Evolutionary conservation across 2,888 invertebrate genomes (phyloP).

Genomic region (Hydrotaea diabolus): DNA sequence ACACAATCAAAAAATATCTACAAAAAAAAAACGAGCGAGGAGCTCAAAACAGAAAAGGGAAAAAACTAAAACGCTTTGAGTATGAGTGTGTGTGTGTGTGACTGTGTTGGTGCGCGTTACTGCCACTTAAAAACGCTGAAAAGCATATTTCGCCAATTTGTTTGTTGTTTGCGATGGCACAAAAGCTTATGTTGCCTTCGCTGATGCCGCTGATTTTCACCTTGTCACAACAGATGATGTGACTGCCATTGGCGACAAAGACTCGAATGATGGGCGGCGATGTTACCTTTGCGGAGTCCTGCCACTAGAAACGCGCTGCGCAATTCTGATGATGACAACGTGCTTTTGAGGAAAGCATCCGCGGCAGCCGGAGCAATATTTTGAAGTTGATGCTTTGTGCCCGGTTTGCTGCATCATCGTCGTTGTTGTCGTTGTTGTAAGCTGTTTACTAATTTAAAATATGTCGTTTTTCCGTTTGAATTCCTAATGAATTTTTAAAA

Average conservation of each 20-base stretch:
- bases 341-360: background rate
- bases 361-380: background rate
- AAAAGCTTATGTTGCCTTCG: constrained; percentile 9
- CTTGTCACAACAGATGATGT: background rate
- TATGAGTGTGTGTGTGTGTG: background rate
- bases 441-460: constrained; percentile 18
- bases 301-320: background rate
- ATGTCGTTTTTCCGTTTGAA: background rate
- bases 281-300: background rate
- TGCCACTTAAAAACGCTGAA: constrained; percentile 58
- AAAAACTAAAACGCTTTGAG: constrained; percentile 23
- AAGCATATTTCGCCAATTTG: constrained; percentile 60
- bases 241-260: constrained; percentile 26
- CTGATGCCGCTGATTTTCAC: background rate
- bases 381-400: background rate
- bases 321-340: background rate
- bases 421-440: background rate
- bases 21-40: constrained; percentile 25
- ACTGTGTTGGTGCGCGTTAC: background rate
- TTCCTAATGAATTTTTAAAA: background rate
- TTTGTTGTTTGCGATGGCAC: constrained; percentile 45
- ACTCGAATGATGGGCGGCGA: constrained; percentile 15
- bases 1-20: background rate
- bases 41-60: background rate
- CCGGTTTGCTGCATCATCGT: background rate